Conservation (phyloP, 2,797 vertebrate genomes). For the Periophthalmus magnuspinnatus region DNA sequence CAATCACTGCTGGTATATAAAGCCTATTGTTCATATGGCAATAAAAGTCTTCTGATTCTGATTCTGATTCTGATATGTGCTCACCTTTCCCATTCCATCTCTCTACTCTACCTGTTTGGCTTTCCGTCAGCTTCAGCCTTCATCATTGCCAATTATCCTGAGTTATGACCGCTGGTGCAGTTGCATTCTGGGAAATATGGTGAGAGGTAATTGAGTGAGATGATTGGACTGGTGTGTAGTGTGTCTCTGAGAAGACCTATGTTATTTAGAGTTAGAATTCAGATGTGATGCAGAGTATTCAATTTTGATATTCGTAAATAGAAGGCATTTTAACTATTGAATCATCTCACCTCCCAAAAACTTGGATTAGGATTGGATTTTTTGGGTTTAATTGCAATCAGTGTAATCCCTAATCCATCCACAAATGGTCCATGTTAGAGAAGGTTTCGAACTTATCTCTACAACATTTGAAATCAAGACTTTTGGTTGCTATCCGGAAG, state of each 20-base stretch:
- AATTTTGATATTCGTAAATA: neutral
- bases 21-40: constrained; percentile 28
- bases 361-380: too few species aligned
- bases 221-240: constrained; percentile 46
- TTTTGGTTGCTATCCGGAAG: too few species aligned
- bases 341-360: too few species aligned
- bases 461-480: too few species aligned
- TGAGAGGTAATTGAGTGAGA: constrained; percentile 56
- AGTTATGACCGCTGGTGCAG: constrained; percentile 40
- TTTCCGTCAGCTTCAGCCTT: constrained; percentile 35
- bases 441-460: too few species aligned
- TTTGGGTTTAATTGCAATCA: too few species aligned
- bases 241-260: constrained; percentile 36
- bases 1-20: neutral
- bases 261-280: constrained; percentile 56
- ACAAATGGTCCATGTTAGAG: too few species aligned
- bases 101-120: constrained; percentile 9
- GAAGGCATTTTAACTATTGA: too few species aligned
- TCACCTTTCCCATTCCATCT: neutral
- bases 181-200: constrained; percentile 60
- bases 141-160: constrained; percentile 48
- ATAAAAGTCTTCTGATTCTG: too few species aligned
- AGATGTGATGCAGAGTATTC: constrained; percentile 42
- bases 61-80: too few species aligned
- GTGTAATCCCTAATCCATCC: too few species aligned